Base-by-base conservation (phyloP, 2,888 invertebrate species). In the Pyrochroa serraticornis region DNA sequence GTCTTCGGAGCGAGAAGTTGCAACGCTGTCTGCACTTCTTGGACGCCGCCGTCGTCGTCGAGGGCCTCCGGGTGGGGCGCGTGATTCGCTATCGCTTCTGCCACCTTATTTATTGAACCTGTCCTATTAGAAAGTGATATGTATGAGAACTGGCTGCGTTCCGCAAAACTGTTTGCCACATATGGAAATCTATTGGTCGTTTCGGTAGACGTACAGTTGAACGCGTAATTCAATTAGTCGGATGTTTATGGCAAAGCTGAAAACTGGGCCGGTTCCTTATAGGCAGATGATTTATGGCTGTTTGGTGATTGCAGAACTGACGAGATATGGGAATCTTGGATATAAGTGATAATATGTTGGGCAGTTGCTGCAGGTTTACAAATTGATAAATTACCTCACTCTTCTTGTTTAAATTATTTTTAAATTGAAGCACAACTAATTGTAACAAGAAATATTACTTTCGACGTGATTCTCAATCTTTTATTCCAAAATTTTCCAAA, bases 121-220 rank as follows among this genome's bases (percentile, higher is more conserved):
- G 71, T 70, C 70, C 60, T 58, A 71, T 72, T 73, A 71, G 73
- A 73, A 73, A 73, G 72, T 70, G 71, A 73, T 72, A 71, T 71
- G 71, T 70, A 71, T 70, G 71, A 66, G 71, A 73, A 72, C 66
- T 47, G 59, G 39, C 58, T 52, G 34, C 50, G 35, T 39, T 48
- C 39, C 37, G 36, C 46, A 36, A 58, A 22, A 60, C 60, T 30
- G 52, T 58, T 61, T 52, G 57, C 63, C 63, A 57, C 56, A 64
- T 65, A 66, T 62, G 67, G 67, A 52, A 63, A 58, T 58, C 12
- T 49, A 31, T 31, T 48, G 12, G 7, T 38, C 12, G 32, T 39
- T 39, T n/a, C 7, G 43, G 30, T 14, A 6, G n/a, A 14, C 39
- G 31, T 45, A 6, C n/a, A 34, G 22, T 8, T 7, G 33, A n/a